These are phyloP conservation scores for Paraplagusia blochii DNA, from an alignment of 2,113 vertebrate genomes.

Conservation along the genomic window DNA sequence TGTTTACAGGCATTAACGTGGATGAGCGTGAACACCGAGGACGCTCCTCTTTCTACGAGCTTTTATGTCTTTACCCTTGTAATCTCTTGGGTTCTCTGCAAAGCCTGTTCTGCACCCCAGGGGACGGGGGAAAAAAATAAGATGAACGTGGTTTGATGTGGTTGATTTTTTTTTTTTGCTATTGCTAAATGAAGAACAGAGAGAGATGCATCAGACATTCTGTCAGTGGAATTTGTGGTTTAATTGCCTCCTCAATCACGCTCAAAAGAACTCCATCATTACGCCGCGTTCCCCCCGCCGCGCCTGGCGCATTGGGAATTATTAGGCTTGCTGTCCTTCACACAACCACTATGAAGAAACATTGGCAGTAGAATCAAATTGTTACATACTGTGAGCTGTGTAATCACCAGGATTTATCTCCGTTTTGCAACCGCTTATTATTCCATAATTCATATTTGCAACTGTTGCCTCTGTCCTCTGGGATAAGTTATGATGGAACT, in stretches of 20 bases:
- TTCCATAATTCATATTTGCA: conserved; percentile 67
- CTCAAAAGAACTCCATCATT: conserved; percentile 48
- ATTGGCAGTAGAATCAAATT: conserved; percentile 56
- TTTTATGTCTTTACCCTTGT: conserved; percentile 65
- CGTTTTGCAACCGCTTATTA: conserved; percentile 69
- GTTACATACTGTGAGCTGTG: conserved; percentile 51
- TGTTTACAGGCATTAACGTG: conserved; percentile 9
- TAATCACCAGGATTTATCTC: conserved; percentile 71
- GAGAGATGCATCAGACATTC: conserved; percentile 13
- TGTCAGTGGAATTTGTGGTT: conserved; percentile 52
- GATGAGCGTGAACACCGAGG: conserved; percentile 1
- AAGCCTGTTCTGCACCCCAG: conserved; percentile 42
- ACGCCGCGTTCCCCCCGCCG: conserved; percentile 31
- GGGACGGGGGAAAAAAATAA: conserved; percentile 48
- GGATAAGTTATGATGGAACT: conserved; percentile 47
- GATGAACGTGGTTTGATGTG: conserved; percentile 69
- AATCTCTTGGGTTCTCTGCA: conserved; percentile 66
- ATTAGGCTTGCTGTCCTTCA: conserved; percentile 56
- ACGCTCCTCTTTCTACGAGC: conserved; percentile 41
- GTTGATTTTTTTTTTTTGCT: conserved; percentile 46
- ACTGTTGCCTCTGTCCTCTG: conserved; percentile 60
- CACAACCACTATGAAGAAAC: conserved; percentile 54
- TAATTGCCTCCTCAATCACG: conserved; percentile 65
- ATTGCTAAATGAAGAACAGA: conserved; percentile 40
- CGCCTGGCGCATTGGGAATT: conserved; percentile 44